phyloP scores from a whole-genome alignment of 2,888 invertebrate genomes.

The Habrosyne pyritoides region DNA sequence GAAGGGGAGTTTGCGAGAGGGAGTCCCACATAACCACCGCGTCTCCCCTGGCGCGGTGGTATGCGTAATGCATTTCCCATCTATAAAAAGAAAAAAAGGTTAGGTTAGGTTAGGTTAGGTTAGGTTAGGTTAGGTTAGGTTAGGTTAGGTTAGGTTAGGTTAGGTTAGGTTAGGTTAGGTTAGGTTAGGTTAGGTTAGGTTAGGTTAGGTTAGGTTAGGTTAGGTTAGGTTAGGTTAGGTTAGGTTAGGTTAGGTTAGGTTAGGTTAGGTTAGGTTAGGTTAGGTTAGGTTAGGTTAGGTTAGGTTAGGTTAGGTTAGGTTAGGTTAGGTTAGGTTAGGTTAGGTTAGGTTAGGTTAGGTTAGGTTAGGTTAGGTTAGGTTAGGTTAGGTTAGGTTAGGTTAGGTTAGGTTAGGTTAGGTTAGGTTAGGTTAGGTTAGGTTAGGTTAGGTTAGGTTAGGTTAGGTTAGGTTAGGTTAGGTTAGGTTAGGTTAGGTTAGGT shows the following conservation, averaged over 20 bases:
- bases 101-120: slow-evolving; percentile 25
- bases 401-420: slow-evolving; percentile 16
- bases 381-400: slow-evolving; percentile 20
- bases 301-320: slow-evolving; percentile 22
- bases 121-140: slow-evolving; percentile 25
- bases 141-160: slow-evolving; percentile 25
- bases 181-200: slow-evolving; percentile 20
- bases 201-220: slow-evolving; percentile 20
- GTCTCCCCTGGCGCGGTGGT: too few relatives aligned
- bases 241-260: slow-evolving; percentile 21
- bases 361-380: slow-evolving; percentile 22
- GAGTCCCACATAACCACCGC: too few relatives aligned
- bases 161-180: slow-evolving; percentile 20
- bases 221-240: slow-evolving; percentile 21
- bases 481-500: slow-evolving; percentile 18
- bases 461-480: slow-evolving; percentile 19
- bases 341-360: slow-evolving; percentile 22
- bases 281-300: slow-evolving; percentile 23
- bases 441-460: slow-evolving; percentile 19
- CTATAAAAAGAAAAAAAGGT: too few relatives aligned
- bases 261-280: slow-evolving; percentile 20
- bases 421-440: slow-evolving; percentile 18
- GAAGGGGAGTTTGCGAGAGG: too few relatives aligned
- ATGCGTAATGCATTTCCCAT: too few relatives aligned
- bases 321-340: slow-evolving; percentile 22